Conservation (phyloP, 2,888 invertebrate genomes). For the Leptopilina myrica region DNA sequence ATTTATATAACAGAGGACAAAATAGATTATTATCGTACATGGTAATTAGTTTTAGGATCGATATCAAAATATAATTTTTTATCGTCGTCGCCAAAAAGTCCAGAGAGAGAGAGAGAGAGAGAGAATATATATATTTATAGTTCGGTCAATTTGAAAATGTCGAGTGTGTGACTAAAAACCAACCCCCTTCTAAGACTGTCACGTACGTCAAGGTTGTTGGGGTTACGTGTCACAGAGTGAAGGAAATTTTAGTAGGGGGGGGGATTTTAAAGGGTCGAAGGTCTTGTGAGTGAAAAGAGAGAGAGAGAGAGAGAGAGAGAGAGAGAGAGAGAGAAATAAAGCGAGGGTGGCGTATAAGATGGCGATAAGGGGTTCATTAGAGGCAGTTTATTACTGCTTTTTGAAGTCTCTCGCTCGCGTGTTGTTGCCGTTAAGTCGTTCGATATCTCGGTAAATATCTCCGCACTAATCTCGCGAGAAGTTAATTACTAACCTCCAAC, state of each 20-base stretch:
- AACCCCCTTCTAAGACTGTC: conserved; percentile 43
- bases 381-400: conserved; percentile 76
- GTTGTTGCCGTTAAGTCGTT: conserved; percentile 76
- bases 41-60: conserved; percentile 53
- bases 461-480: conserved; percentile 76
- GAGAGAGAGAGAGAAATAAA: conserved; percentile 52
- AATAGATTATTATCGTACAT: conserved; percentile 2
- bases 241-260: conserved; percentile 45
- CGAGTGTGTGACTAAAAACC: conserved; percentile 44
- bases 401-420: conserved; percentile 77
- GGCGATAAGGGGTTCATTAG: conserved; percentile 77
- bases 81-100: conserved; percentile 56
- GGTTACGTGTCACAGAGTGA: conserved; percentile 57
- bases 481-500: conserved; percentile 72
- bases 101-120: too few relatives aligned
- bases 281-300: conserved; percentile 52
- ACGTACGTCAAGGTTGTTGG: conserved; percentile 37
- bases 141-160: conserved; percentile 60
- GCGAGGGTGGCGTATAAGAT: conserved; percentile 63
- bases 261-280: conserved; percentile 2
- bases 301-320: conserved; percentile 50
- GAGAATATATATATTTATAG: conserved; percentile 37
- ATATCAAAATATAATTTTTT: conserved; percentile 62
- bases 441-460: conserved; percentile 76
- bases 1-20: neutral